Evolutionary conservation across 2,113 vertebrate species (phyloP).

Genomic region (Macheiramphus alcinus): DNA sequence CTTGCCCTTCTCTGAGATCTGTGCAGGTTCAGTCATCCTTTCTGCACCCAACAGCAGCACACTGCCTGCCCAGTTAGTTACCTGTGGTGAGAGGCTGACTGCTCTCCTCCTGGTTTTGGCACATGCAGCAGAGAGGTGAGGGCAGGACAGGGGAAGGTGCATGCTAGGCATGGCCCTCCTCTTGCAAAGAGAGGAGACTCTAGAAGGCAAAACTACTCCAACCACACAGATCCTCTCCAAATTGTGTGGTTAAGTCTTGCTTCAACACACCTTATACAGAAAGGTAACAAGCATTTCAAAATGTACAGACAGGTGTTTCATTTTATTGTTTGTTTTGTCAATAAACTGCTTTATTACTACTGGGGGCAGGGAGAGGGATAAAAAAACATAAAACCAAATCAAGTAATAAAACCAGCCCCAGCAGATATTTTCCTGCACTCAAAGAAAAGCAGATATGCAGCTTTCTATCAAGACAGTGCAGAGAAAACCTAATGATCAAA

Average conservation of each 20-base stretch:
- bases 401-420: not conserved
- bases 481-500: not conserved
- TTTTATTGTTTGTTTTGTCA: not conserved
- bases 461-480: not conserved
- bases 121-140: not conserved
- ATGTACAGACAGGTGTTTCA: not conserved
- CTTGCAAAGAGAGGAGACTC: not conserved
- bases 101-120: not conserved
- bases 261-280: not conserved
- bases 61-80: not conserved
- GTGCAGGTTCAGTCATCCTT: not conserved
- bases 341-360: not conserved
- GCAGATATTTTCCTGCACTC: not conserved
- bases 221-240: not conserved
- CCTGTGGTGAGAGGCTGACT: not conserved
- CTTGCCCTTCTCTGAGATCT: not conserved
- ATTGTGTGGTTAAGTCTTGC: not conserved
- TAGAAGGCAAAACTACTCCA: not conserved
- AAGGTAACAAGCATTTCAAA: not conserved
- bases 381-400: not conserved
- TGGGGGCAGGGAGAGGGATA: no score
- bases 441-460: not conserved
- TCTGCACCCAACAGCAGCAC: not conserved
- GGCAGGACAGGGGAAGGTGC: not conserved
- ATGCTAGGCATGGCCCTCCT: not conserved